Conservation (phyloP, 2,888 invertebrate species). For the Spilosoma lubricipeda region DNA sequence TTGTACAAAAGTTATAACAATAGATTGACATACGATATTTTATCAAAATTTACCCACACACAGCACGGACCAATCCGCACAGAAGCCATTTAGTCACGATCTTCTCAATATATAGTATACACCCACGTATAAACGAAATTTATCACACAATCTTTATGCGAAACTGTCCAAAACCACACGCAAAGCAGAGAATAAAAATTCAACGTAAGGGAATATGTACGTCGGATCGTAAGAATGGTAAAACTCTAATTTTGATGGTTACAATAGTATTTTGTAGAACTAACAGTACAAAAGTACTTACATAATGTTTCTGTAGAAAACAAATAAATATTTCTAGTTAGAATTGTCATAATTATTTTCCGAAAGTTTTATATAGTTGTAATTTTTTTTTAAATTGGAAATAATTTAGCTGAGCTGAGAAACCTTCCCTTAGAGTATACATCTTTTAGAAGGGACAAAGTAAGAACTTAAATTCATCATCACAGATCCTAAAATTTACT, state of each 20-base stretch:
- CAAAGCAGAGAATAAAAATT: conserved; percentile 14
- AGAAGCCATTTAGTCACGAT: conserved; percentile 18
- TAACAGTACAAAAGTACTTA: no score
- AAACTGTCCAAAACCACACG: conserved; percentile 19
- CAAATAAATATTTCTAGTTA: no score
- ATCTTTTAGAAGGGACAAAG: neutral
- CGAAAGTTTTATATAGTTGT: no score
- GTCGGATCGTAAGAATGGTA: conserved; percentile 1
- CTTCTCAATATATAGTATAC: conserved; percentile 12
- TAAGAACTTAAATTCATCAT: neutral
- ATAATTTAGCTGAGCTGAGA: no score
- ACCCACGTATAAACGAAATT: conserved; percentile 21
- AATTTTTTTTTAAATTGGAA: no score
- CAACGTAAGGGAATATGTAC: conserved; percentile 18
- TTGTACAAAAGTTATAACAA: neutral
- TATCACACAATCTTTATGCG: conserved; percentile 24
- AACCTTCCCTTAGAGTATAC: neutral
- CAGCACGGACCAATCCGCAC: conserved; percentile 4
- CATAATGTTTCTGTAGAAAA: no score
- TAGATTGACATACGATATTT: neutral
- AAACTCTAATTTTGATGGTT: neutral
- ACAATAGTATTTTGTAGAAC: no score
- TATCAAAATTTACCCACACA: neutral
- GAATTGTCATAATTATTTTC: no score
- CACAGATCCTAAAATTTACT: neutral